Conservation (phyloP, 2,888 invertebrate genomes). For the Mactromeris polynyma region DNA sequence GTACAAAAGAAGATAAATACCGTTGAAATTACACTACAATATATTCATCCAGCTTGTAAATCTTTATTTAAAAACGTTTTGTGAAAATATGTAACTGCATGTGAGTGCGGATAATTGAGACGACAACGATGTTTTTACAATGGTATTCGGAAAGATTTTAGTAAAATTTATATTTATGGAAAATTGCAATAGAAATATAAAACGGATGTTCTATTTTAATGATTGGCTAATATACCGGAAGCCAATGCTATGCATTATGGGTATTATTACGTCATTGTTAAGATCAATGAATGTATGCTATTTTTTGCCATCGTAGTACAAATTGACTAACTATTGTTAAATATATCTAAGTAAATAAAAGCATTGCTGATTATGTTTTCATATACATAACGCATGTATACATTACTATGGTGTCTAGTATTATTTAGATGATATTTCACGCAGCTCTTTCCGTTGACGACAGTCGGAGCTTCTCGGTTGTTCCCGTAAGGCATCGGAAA, state of each 20-base stretch:
- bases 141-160: not conserved
- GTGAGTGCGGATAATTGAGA: not conserved
- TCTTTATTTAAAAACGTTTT: not conserved
- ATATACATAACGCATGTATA: not conserved
- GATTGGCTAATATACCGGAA: not conserved
- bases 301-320: not conserved
- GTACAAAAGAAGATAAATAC: conserved; percentile 10
- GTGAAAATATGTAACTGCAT: not conserved
- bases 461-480: too few species aligned
- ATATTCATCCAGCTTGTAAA: not conserved
- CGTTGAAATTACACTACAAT: not conserved
- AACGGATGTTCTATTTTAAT: not conserved
- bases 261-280: not conserved
- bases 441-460: too few species aligned
- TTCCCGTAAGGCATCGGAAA: too few species aligned
- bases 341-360: not conserved
- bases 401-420: not conserved
- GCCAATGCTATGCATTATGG: not conserved
- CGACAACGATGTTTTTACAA: not conserved
- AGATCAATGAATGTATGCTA: not conserved
- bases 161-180: not conserved
- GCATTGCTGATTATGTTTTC: not conserved
- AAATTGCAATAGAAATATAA: not conserved
- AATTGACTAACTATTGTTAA: not conserved
- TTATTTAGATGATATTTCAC: too few species aligned